Evolutionary conservation across 1,140 invertebrate genomes (phyloP).

Genomic region (Portunus trituberculatus): DNA sequence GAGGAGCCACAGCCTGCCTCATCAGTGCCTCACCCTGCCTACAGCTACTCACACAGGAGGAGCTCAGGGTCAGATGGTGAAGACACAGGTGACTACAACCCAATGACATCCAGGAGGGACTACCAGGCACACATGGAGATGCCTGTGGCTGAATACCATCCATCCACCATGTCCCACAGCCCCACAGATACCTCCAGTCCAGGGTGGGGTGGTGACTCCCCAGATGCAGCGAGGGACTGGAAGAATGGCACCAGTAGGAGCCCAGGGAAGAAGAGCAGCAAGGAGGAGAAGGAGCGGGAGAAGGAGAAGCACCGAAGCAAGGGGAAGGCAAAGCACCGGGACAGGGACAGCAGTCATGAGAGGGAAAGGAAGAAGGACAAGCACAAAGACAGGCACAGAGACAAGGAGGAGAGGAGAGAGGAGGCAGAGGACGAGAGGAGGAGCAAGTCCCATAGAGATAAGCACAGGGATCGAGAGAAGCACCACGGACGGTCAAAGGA

Average conservation of each 20-base stretch:
- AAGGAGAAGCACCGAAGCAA: background rate
- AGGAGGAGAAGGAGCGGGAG: conserved; percentile 17
- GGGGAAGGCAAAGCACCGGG: background rate
- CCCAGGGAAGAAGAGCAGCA: conserved; percentile 21
- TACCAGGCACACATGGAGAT: background rate
- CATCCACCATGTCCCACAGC: background rate
- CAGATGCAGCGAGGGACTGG: conserved; percentile 10
- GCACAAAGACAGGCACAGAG: conserved; percentile 14
- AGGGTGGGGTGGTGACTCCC: background rate
- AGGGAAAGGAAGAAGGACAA: background rate
- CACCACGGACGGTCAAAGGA: background rate
- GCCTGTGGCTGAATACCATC: conserved; percentile 39
- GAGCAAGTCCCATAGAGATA: background rate
- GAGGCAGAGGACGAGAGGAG: conserved; percentile 4
- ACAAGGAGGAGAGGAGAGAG: conserved; percentile 41
- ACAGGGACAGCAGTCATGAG: background rate
- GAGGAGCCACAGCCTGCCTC: background rate
- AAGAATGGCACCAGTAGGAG: conserved; percentile 49
- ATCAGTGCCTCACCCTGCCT: background rate
- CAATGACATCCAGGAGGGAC: conserved; percentile 47
- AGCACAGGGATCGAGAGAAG: conserved; percentile 34
- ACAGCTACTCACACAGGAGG: background rate
- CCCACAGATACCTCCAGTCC: background rate
- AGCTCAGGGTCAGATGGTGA: background rate
- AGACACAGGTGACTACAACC: background rate